Evolutionary conservation across 1,140 invertebrate genomes (phyloP), one percentile per base, ranked within the genome.

Genomic region (Phymorhynchus buccinoides): DNA sequence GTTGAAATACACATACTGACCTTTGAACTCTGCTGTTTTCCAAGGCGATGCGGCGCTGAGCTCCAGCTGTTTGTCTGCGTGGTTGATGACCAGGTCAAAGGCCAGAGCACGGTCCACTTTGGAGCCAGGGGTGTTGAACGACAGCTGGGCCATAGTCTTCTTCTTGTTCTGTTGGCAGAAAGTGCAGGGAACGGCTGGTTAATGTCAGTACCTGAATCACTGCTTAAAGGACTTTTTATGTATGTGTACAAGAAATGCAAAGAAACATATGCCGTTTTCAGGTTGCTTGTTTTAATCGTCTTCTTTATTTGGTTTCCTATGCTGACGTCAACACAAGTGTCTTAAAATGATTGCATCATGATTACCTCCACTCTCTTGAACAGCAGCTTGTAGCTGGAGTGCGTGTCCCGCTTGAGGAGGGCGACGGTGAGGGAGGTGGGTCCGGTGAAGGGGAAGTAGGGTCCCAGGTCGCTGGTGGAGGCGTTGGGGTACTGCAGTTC

Each of bases 381-480:
- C 41, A 94, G 92, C 48, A 95, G 90, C 56, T 93, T 90, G 88
- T 95, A 95, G 22, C 91, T 90, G 30, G 90, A 92, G 83, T 94
- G 93, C 3, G 90, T 90, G 93, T 98, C 97, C 0, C 96, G 96
- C 92, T 98, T 99, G 86, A 96, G 95, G 9, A 98, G 91, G 7
- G 95, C 96, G 0, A 98, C 86, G 48, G 95, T 96, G 84, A 97
- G 96, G 71, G 96, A 95, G 0, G 96, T 94, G 0, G 97, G 97
- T 1, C 97, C 97, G 84, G 95, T 97, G 79, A 98, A 93, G n/a
- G 97, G 89, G 88, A 97, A 96, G 87, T 96, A 95, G 7, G 96
- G 95, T 1, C 96, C 89, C 44, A 91, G 85, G 56, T 9, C 80
- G 37, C 89, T 86, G 30, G 88, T 78, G 4, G 95, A 96, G 73